Conservation (phyloP, 2,888 invertebrate genomes). For the Sinotaia quadrata region DNA sequence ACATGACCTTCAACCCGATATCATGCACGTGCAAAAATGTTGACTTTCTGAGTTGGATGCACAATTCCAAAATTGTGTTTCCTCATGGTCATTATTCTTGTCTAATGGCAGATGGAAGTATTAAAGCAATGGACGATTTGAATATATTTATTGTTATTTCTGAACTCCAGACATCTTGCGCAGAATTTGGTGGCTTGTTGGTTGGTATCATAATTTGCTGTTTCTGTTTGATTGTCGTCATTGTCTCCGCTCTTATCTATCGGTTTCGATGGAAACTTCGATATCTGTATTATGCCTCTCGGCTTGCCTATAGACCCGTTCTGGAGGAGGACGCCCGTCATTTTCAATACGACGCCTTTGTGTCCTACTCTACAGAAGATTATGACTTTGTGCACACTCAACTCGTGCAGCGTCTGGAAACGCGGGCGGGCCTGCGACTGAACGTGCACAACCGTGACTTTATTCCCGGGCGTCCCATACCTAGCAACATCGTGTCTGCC, state of each 20-base stretch:
- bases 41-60: conserved; percentile 33
- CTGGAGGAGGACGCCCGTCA: neutral
- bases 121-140: neutral
- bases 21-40: conserved; percentile 29
- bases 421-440: conserved; percentile 12
- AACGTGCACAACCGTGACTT: conserved; percentile 29
- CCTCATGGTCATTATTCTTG: neutral
- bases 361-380: conserved; percentile 24
- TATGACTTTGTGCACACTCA: conserved; percentile 16
- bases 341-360: conserved; percentile 25
- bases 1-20: conserved; percentile 27
- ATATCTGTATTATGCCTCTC: conserved; percentile 22
- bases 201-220: conserved; percentile 12
- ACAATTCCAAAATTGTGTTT: conserved; percentile 3
- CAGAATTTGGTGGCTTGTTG: neutral
- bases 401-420: conserved; percentile 17
- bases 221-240: conserved; percentile 8
- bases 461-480: conserved; percentile 17
- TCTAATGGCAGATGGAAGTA: conserved; percentile 14
- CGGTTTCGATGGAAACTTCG: conserved; percentile 25
- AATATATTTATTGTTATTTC: conserved; percentile 13
- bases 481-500: conserved; percentile 24
- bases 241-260: conserved; percentile 8
- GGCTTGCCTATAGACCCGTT: conserved; percentile 3
- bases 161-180: neutral